Evolutionary conservation across 2,113 vertebrate species (phyloP), one percentile per base, ranked within the genome.

Genomic region (Hippopotamus amphibius): DNA sequence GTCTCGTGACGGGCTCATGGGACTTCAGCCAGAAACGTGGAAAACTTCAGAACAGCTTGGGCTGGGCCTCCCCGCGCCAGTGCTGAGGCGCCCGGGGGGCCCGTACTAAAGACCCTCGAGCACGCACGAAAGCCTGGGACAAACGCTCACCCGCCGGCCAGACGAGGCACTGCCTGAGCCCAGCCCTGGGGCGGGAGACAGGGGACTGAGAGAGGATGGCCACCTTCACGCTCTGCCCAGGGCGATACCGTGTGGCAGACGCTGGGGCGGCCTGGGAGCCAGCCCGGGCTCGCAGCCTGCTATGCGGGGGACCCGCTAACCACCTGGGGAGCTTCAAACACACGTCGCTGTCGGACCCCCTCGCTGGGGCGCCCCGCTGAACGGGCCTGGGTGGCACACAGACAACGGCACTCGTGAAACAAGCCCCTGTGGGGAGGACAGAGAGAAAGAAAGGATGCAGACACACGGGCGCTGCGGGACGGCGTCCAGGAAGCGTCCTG

Each of bases 401-500:
- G 33, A 24, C 26, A 43, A 76, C 37, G 43, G 28, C 8, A 69
- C 3, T n/a, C 84, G 43, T 88, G 26, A 80, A 83, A 46, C 3
- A 68, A 65, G 12, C 3, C 12, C 48, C 19, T 5, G 50, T 2
- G 22, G 26, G 68, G 14, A 37, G 41, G 21, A n/a, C 5, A 81
- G 65, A 81, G 21, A 90, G 21, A 57, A 12, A 26, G 33, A n/a
- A 3, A 46, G n/a, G 50, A 33, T 11, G 1, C 7, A 2, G 57
- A 79, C 7, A 21, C 65, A n/a, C 50, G 8, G 55, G 15, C 0
- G 8, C 61, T 6, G 7, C 6, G 6, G 55, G 50, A 14, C 7
- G 14, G n/a, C 2, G 0, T 41, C 65, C 6, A 2, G 85, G 33
- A 55, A 68, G 22, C 0, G 1, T 41, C 26, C 3, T 17, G 13